Evolutionary conservation across 2,888 invertebrate species (phyloP), one percentile per base, ranked within the genome.

Genomic region (Euplagia quadripunctaria): DNA sequence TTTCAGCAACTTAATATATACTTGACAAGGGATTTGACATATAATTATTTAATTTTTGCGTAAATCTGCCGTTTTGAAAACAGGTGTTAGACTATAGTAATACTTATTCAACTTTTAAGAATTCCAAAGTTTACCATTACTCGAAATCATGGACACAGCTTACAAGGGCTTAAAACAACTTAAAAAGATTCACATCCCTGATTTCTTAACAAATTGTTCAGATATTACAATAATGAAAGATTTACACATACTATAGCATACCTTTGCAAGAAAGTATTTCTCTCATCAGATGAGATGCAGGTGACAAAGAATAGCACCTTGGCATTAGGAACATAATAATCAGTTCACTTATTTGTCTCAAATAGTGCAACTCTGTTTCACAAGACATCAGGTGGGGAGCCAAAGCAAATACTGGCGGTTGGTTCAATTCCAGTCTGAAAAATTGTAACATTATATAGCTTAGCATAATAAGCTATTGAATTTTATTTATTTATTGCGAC

Each of bases 221-320:
- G 31, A 31, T 31, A 46, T 46, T 46, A 46, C 9, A 46, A 46
- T 46, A 46, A 46, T 46, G 1, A 46, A 9, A 43, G n/a, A 43
- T 64, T 43, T n/a, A 11, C 20, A n/a, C n/a, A 46, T 1, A n/a
- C 2, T 20, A 65, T 41, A 49, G 68, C 67, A 68, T 96, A 99
- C 98, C 97, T 97, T 98, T 98, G 88, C 97, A 98, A 64, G 98
- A 97, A 69, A 99, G 93, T 80, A 98, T 97, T 96, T 99, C 99
- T 83, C 98, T 97, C 80, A 99, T 92, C 72, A 99, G 96, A 92
- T 97, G 97, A 86, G 98, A 97, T 0, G 98, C 96, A 41, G 98
- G 98, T 5, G 98, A 97, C 77, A 97, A 91, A 3, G 97, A 97
- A 90, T 99, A 99, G 86, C 97, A 97, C 75, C 97, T 96, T 14